Evolutionary conservation across 1,140 invertebrate species (phyloP).

Genomic region (Atta colombica): DNA sequence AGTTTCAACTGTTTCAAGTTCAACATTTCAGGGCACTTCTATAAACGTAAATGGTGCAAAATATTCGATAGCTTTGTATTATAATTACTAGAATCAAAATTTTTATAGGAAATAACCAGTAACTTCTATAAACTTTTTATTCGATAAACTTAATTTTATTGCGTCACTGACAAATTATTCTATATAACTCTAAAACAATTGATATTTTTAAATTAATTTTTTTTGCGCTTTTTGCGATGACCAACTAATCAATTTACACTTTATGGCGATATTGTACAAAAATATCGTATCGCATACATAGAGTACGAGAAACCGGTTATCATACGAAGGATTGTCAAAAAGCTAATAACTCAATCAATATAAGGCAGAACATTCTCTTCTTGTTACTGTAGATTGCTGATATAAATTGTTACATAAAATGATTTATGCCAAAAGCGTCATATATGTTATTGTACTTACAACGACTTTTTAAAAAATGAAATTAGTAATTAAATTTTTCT

Average conservation of each 20-base stretch:
- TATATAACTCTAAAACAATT: constrained; percentile 10
- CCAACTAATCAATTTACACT: constrained; percentile 2
- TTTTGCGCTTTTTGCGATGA: not conserved
- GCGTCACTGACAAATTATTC: not conserved
- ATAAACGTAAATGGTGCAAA: not conserved
- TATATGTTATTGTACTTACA: too few relatives aligned
- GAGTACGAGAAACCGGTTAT: too few relatives aligned
- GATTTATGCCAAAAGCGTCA: too few relatives aligned
- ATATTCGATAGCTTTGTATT: not conserved
- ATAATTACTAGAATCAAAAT: not conserved
- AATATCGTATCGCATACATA: not conserved
- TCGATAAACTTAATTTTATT: not conserved
- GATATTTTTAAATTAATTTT: not conserved
- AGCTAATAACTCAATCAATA: too few relatives aligned
- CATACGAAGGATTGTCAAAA: too few relatives aligned
- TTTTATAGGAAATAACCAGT: not conserved
- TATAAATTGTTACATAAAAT: too few relatives aligned
- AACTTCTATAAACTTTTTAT: not conserved
- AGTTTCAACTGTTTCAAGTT: not conserved
- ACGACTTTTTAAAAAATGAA: too few relatives aligned
- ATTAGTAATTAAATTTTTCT: too few relatives aligned
- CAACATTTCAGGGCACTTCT: not conserved
- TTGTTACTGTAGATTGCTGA: too few relatives aligned
- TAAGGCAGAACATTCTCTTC: too few relatives aligned
- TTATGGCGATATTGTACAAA: not conserved